Evolutionary conservation across 2,797 vertebrate species (phyloP).

Genomic region (Brotula barbata): DNA sequence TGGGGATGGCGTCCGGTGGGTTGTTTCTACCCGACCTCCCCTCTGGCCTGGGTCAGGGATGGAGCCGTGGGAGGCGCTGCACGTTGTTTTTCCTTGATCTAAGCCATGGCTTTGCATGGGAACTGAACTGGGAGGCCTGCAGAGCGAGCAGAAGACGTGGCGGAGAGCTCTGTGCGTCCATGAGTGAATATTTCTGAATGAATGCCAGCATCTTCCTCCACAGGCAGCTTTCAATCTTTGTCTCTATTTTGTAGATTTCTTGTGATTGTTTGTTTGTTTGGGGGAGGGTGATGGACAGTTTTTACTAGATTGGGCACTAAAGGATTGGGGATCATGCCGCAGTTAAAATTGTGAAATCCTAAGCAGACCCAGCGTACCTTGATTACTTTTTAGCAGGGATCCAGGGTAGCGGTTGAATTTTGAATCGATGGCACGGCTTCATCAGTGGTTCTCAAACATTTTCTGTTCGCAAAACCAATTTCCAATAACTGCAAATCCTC

Average conservation of each 20-base stretch:
- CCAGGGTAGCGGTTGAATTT: slow-evolving; percentile 23
- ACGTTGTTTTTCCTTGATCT: slow-evolving; percentile 71
- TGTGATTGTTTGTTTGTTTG: slow-evolving; percentile 52
- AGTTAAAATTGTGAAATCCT: slow-evolving; percentile 34
- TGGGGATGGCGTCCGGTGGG: slow-evolving; percentile 20
- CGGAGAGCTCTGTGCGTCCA: slow-evolving; percentile 45
- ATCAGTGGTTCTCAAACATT: slow-evolving; percentile 3
- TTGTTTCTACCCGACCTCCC: neutral
- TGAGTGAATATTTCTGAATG: slow-evolving; percentile 65
- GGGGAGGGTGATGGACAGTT: slow-evolving; percentile 4
- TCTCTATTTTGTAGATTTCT: slow-evolving; percentile 67
- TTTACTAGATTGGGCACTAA: slow-evolving; percentile 35
- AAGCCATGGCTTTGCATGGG: slow-evolving; percentile 81
- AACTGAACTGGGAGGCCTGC: slow-evolving; percentile 70
- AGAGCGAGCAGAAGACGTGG: slow-evolving; percentile 57
- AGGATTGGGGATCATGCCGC: slow-evolving; percentile 26
- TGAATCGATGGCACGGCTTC: slow-evolving; percentile 28
- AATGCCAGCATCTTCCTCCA: slow-evolving; percentile 78
- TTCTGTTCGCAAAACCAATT: no score
- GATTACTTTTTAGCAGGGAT: slow-evolving; percentile 47
- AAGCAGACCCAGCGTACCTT: slow-evolving; percentile 47
- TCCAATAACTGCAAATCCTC: no score
- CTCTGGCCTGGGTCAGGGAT: slow-evolving; percentile 58
- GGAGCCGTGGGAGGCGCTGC: slow-evolving; percentile 70
- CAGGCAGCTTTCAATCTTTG: slow-evolving; percentile 75